A percentile compares a stretch with the other conserved stretches of the same genome.
Conservation (phyloP, 1,140 invertebrate species). For the Druon quercuslanigerum region DNA sequence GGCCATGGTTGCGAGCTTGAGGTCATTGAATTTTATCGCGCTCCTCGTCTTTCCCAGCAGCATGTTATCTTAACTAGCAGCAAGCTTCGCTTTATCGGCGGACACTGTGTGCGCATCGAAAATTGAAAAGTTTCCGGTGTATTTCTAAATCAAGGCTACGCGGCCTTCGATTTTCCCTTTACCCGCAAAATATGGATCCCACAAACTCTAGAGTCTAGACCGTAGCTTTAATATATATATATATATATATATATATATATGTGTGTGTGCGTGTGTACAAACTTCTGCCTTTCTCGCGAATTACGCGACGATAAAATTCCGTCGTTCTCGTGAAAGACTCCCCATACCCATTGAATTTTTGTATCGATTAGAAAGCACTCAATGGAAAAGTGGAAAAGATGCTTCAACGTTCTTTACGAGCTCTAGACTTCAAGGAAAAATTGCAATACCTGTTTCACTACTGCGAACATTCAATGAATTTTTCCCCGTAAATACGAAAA, state of each 20-base stretch:
- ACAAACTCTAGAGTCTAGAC: background rate
- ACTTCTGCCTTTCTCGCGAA: background rate
- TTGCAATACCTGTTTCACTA: background rate
- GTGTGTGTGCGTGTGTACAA: too few relatives aligned
- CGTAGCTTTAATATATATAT: too few relatives aligned
- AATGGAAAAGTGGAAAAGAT: conserved; percentile 9
- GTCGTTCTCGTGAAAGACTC: background rate
- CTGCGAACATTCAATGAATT: background rate
- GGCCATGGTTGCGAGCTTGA: background rate
- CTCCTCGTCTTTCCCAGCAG: background rate
- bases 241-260: too few relatives aligned
- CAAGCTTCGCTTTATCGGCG: background rate
- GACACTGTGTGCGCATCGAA: background rate
- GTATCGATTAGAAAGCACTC: conserved; percentile 7
- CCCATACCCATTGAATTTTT: background rate
- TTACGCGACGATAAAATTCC: background rate
- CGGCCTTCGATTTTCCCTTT: background rate
- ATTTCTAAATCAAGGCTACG: background rate
- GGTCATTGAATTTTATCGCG: conserved; percentile 27
- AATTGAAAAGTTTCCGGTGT: background rate
- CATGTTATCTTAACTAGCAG: background rate
- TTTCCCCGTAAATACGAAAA: background rate
- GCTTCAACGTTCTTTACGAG: conserved; percentile 1
- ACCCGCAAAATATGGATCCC: background rate
- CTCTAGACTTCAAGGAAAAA: background rate